Base-by-base conservation (phyloP, 2,888 invertebrate species). In the Oeneis ivallda region DNA sequence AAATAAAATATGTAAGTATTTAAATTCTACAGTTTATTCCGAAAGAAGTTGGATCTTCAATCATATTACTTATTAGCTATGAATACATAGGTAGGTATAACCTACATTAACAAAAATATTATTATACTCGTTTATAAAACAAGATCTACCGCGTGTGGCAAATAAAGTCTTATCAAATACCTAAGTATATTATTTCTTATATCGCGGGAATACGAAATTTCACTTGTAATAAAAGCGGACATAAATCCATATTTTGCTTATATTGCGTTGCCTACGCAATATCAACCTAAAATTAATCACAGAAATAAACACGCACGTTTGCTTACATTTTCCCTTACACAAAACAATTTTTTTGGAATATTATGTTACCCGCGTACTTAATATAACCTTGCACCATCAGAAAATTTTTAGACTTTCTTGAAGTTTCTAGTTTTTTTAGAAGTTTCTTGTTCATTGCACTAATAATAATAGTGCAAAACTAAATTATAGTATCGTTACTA, bases 211-310 rank as follows among this genome's bases (percentile, higher is more conserved):
- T 66, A 69, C 61, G 59, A 64, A 68, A 66, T 62, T 67, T 66
- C 56, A 62, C 59, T 64, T 62, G 63, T 70, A 69, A 69, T 71
- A 71, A 71, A 70, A 65, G 68, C 61, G 62, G 66, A 59, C 72
- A 68, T 71, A 72, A 71, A 67, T 68, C 64, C 65, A 66, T 57
- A 67, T 68, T 70, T 70, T 65, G 58, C 66, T 57, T 64, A 67
- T 70, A 66, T 67, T 66, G 67, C 64, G 59, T 62, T 43, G 37
- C 32, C 43, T 53, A 52, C 68, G 64, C 54, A 65, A 71, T 65
- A 62, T 60, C 54, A 62, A 62, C 56, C 52, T 45, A 41, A 60
- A 65, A 53, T 59, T 60, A 68, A 65, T 68, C 59, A 56, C 15
- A 50, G 15, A 58, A 45, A 68, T 62, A 62, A 37, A 59, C 53